These are phyloP conservation scores for Priocnemis perturbator DNA, from an alignment of 2,888 invertebrate species.

Conservation along the genomic window DNA sequence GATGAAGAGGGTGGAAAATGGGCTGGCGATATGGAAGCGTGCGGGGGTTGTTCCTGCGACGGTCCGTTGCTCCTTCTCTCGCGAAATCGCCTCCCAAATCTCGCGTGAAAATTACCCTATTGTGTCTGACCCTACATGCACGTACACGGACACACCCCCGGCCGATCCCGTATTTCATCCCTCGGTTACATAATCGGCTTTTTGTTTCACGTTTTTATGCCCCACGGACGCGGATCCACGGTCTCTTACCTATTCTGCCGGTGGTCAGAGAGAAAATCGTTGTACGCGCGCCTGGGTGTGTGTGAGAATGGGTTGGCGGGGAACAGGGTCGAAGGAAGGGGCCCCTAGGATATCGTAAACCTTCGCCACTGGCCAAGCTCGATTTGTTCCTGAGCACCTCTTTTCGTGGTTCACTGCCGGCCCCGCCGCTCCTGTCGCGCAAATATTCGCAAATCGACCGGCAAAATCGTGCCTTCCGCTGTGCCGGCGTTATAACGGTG, in stretches of 20 bases:
- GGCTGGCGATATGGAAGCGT: background rate
- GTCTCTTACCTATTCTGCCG: background rate
- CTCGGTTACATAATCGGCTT: constrained; percentile 74
- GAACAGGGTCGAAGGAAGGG: constrained; percentile 33
- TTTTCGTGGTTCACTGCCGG: constrained; percentile 42
- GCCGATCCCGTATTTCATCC: constrained; percentile 69
- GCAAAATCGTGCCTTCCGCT: constrained; percentile 17
- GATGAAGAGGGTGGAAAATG: constrained; percentile 8
- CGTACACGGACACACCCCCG: constrained; percentile 32
- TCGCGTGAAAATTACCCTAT: constrained; percentile 76
- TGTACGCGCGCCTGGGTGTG: no score
- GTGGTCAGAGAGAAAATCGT: background rate
- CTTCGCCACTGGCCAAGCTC: constrained; percentile 46
- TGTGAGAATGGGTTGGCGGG: background rate
- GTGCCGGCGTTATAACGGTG: no score
- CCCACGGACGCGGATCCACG: constrained; percentile 39
- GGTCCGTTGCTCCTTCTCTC: constrained; percentile 53
- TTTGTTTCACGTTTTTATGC: constrained; percentile 73
- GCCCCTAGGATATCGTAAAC: constrained; percentile 56
- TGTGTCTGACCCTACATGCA: constrained; percentile 60
- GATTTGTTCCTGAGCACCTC: constrained; percentile 59
- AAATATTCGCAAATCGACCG: constrained; percentile 51
- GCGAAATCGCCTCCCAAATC: constrained; percentile 74
- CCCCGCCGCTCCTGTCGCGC: constrained; percentile 12
- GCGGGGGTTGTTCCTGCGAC: constrained; percentile 17